These are phyloP conservation scores for Kradibia gibbosae DNA, from an alignment of 1,140 invertebrate genomes.

Conservation along the genomic window DNA sequence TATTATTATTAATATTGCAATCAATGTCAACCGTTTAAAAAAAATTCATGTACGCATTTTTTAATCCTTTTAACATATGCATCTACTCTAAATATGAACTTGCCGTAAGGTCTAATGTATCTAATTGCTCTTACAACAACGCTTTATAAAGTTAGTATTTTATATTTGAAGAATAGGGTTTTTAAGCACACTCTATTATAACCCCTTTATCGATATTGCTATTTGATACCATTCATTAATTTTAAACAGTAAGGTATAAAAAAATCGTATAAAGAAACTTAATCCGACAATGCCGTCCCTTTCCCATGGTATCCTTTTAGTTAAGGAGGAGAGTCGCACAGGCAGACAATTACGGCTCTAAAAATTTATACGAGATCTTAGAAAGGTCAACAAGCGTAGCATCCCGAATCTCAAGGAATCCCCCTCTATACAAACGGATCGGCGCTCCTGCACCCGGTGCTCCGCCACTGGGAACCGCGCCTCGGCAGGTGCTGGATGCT, in stretches of 20 bases:
- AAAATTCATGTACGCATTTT: too few relatives aligned
- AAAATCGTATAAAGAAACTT: background rate
- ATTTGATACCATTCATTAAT: background rate
- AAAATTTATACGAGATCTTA: background rate
- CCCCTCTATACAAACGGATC: background rate
- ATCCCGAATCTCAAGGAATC: conserved; percentile 10
- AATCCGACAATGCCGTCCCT: background rate
- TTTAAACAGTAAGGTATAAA: background rate
- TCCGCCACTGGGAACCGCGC: background rate
- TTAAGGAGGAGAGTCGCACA: background rate
- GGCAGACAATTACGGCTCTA: background rate
- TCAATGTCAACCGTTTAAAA: too few relatives aligned
- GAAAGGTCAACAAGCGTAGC: conserved; percentile 26
- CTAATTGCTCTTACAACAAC: background rate
- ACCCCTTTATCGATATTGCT: background rate
- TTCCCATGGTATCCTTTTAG: background rate
- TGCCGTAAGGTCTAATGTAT: background rate
- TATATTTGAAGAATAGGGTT: background rate
- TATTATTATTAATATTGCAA: too few relatives aligned
- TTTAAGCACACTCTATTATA: background rate
- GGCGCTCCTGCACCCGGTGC: background rate
- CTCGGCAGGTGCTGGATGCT: conserved; percentile 22
- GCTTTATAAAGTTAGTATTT: background rate
- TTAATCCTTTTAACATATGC: too few relatives aligned
- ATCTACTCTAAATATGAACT: background rate